phyloP scores from a whole-genome alignment of 2,888 invertebrate genomes.

The Electrophaes corylata region DNA sequence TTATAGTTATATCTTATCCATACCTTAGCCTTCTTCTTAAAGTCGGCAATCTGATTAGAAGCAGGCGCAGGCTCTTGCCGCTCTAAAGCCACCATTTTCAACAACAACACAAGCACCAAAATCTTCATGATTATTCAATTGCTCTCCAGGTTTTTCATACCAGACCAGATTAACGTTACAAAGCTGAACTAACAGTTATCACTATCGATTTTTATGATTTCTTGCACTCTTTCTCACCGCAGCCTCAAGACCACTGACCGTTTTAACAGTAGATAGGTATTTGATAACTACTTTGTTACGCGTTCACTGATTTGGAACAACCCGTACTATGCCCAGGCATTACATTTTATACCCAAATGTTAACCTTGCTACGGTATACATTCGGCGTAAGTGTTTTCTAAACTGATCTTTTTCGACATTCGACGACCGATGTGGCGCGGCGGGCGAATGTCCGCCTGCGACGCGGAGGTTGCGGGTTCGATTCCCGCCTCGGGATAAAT shows the following conservation, averaged over 20 bases:
- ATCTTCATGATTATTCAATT: conserved; percentile 17
- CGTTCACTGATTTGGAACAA: conserved; percentile 28
- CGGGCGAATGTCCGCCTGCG: too few species aligned
- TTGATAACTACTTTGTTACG: conserved; percentile 4
- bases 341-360: conserved; percentile 29
- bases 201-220: not conserved
- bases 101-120: conserved; percentile 22
- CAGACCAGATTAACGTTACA: not conserved
- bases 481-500: too few species aligned
- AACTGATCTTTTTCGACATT: conserved; percentile 1
- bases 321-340: conserved; percentile 25
- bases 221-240: not conserved
- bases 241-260: conserved; percentile 2
- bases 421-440: too few species aligned
- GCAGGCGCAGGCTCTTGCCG: conserved; percentile 51
- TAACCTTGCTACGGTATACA: conserved; percentile 25
- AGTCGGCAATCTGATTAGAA: conserved; percentile 57
- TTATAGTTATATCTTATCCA: conserved; percentile 32
- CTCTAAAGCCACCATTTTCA: conserved; percentile 21
- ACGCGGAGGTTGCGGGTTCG: too few species aligned
- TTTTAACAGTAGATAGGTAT: not conserved
- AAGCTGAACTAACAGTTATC: not conserved
- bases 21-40: conserved; percentile 58
- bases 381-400: conserved; percentile 11
- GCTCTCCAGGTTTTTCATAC: not conserved